Conservation (phyloP, 2,888 invertebrate genomes). For the Agriopis aurantiaria region DNA sequence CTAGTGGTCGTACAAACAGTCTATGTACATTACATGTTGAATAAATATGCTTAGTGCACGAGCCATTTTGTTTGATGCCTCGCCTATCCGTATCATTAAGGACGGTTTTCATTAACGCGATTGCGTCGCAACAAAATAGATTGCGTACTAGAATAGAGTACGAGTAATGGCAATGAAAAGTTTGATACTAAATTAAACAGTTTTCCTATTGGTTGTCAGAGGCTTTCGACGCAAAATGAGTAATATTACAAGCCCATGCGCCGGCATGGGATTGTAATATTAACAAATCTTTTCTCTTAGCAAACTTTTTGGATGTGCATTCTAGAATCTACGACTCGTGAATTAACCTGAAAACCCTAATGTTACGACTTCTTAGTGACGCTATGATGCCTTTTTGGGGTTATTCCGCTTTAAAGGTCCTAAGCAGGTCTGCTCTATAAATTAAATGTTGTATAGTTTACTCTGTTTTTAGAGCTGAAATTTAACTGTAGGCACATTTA, state of each 20-base stretch:
- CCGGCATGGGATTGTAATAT: too few species aligned
- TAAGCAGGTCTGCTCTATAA: background rate
- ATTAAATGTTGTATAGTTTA: background rate
- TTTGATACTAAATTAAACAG: background rate
- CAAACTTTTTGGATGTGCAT: background rate
- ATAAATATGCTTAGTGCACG: constrained; percentile 64
- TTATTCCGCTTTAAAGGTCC: background rate
- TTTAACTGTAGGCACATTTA: background rate
- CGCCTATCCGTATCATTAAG: constrained; percentile 39
- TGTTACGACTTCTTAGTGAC: background rate
- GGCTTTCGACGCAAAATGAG: background rate
- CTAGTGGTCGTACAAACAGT: constrained; percentile 56
- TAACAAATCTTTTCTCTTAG: background rate
- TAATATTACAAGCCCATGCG: background rate
- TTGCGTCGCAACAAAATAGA: constrained; percentile 34
- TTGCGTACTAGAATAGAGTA: background rate
- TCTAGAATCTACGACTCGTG: background rate
- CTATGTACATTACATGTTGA: constrained; percentile 63
- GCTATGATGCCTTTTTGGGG: background rate
- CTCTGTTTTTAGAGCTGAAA: background rate
- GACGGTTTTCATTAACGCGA: constrained; percentile 50
- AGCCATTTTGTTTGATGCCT: constrained; percentile 68
- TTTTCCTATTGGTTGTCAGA: background rate
- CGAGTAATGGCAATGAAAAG: background rate
- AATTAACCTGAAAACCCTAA: background rate